Percentiles rank a stretch among this genome's conserved stretches.
These are phyloP conservation scores for Esperia sulphurella DNA, from an alignment of 2,888 invertebrate species.

Conservation along the genomic window DNA sequence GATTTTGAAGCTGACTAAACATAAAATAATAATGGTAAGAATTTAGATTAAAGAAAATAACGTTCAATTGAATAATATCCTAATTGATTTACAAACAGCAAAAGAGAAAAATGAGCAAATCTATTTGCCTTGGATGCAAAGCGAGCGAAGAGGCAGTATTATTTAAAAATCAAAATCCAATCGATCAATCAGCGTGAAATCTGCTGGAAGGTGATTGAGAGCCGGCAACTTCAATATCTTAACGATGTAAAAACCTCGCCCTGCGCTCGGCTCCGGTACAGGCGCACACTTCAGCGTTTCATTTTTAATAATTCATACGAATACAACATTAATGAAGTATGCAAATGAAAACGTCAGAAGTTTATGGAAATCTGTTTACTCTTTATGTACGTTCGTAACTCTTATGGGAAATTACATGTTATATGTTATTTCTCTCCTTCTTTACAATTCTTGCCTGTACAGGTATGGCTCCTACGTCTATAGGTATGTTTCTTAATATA, in stretches of 20 bases:
- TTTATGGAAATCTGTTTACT: slow-evolving; percentile 1
- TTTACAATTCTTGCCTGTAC: neutral
- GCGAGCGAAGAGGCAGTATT: neutral
- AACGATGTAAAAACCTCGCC: slow-evolving; percentile 24
- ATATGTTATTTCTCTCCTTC: neutral
- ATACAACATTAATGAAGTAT: neutral
- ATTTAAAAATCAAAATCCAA: slow-evolving; percentile 48
- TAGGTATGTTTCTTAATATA: neutral
- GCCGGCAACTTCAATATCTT: slow-evolving; percentile 33
- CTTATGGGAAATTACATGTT: neutral
- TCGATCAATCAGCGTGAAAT: slow-evolving; percentile 56
- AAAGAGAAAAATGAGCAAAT: slow-evolving; percentile 2
- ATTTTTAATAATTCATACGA: slow-evolving; percentile 2
- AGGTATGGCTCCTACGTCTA: neutral
- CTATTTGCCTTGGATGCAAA: neutral
- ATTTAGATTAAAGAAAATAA: too few species aligned
- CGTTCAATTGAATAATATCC: neutral
- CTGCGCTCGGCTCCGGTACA: slow-evolving; percentile 19
- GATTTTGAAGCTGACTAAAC: neutral
- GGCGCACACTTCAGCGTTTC: slow-evolving; percentile 8
- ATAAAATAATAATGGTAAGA: neutral
- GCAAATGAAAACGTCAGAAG: slow-evolving; percentile 1
- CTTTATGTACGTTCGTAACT: neutral
- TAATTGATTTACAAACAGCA: neutral
- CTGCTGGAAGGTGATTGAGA: slow-evolving; percentile 46